Evolutionary conservation across 2,888 invertebrate genomes (phyloP).

Genomic region (Amaurobius ferox): DNA sequence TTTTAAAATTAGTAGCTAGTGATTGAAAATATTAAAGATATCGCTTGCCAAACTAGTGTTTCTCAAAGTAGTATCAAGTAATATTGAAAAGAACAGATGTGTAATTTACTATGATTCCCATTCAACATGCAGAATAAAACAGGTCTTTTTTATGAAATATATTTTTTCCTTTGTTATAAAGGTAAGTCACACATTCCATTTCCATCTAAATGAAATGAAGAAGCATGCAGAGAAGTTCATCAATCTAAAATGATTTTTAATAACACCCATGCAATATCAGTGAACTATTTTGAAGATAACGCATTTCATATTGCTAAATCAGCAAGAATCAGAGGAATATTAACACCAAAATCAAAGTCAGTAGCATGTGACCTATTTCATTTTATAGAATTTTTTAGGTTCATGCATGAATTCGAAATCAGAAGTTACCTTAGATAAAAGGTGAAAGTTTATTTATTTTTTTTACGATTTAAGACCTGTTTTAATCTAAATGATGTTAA

Average conservation of each 20-base stretch:
- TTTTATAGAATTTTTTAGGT: neutral
- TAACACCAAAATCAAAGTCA: neutral
- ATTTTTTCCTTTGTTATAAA: neutral
- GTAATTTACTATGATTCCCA: no score
- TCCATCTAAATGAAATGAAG: no score
- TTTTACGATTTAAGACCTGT: slow-evolving; percentile 1
- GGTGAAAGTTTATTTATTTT: neutral
- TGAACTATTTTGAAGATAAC: no score
- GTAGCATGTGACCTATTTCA: neutral
- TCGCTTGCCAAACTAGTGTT: neutral
- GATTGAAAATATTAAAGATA: no score
- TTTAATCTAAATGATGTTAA: neutral
- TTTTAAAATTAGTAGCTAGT: no score
- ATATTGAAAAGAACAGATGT: no score
- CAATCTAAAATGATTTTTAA: no score
- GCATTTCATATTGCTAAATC: no score
- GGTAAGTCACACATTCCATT: neutral
- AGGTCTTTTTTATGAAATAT: neutral
- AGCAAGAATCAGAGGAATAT: no score
- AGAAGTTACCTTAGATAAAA: neutral
- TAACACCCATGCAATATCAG: no score
- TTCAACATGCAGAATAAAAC: neutral
- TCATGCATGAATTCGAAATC: neutral
- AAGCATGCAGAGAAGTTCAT: no score
- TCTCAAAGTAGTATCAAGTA: neutral